A percentile compares a stretch with the other conserved stretches of the same genome.
Evolutionary conservation across 2,113 vertebrate genomes (phyloP).

Genomic region (Hemiscyllium ocellatum): DNA sequence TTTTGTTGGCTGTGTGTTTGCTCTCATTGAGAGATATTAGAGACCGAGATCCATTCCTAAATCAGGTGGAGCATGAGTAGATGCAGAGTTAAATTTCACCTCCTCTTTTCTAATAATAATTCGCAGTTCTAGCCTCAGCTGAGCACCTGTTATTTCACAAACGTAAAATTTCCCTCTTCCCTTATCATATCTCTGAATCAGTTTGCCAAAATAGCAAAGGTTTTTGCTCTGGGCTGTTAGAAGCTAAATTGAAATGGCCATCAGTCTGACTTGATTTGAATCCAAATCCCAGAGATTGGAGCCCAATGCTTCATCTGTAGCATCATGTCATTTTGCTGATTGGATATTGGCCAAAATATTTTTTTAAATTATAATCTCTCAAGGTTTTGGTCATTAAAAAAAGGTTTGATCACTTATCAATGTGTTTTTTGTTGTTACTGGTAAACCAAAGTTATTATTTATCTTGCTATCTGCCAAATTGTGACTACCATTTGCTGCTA

Average conservation of each 20-base stretch:
- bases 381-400: background rate
- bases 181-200: background rate
- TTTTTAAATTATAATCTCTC: background rate
- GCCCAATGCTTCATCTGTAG: background rate
- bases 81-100: background rate
- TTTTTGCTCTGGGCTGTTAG: background rate
- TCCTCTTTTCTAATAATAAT: background rate
- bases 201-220: background rate
- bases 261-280: background rate
- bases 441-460: background rate
- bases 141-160: background rate
- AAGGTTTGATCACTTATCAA: background rate
- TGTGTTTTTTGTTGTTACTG: background rate
- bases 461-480: background rate
- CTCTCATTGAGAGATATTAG: background rate
- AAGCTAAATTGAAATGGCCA: background rate
- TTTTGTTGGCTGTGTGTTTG: background rate
- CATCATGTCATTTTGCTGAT: background rate
- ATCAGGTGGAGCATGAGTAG: background rate
- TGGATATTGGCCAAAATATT: background rate
- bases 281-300: background rate
- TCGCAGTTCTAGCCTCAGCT: background rate
- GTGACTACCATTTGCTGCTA: background rate
- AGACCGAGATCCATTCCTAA: background rate
- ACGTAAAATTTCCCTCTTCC: background rate